Percentiles rank a stretch among this genome's conserved stretches.
These are phyloP conservation scores for Pseudomyrmex sp. DNA, from an alignment of 1,140 invertebrate species.

Conservation along the genomic window DNA sequence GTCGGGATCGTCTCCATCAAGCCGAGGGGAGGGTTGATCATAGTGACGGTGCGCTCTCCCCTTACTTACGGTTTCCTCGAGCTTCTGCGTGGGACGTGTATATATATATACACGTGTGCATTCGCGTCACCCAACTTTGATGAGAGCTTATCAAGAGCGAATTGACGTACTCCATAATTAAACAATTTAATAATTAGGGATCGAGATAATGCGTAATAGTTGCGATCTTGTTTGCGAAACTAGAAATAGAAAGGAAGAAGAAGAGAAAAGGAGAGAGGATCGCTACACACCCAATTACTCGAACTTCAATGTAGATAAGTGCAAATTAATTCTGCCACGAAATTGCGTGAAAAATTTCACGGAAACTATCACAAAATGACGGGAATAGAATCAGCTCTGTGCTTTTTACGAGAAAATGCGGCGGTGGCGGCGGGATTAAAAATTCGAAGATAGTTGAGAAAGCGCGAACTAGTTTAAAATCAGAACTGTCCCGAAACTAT, in stretches of 20 bases:
- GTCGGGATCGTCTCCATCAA: slow-evolving; percentile 53
- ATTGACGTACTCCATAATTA: background rate
- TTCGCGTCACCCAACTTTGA: slow-evolving; percentile 9
- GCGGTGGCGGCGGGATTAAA: too few species aligned
- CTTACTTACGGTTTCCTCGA: slow-evolving; percentile 15
- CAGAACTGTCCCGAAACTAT: too few species aligned
- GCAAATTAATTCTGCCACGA: background rate
- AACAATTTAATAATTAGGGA: slow-evolving; percentile 30
- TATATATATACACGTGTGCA: background rate
- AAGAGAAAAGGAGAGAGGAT: too few species aligned
- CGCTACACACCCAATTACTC: background rate
- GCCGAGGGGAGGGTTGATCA: background rate
- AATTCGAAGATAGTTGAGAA: too few species aligned
- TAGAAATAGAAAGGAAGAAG: too few species aligned
- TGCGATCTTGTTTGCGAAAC: background rate
- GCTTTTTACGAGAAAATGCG: too few species aligned
- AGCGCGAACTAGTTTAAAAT: too few species aligned
- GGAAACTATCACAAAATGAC: too few species aligned
- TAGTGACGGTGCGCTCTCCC: slow-evolving; percentile 2
- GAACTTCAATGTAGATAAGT: background rate
- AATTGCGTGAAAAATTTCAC: too few species aligned
- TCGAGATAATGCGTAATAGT: background rate
- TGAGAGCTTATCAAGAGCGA: background rate
- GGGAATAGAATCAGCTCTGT: too few species aligned
- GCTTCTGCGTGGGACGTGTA: background rate